These are phyloP conservation scores for Morelia viridis DNA, from an alignment of 2,797 vertebrate species.

Conservation along the genomic window DNA sequence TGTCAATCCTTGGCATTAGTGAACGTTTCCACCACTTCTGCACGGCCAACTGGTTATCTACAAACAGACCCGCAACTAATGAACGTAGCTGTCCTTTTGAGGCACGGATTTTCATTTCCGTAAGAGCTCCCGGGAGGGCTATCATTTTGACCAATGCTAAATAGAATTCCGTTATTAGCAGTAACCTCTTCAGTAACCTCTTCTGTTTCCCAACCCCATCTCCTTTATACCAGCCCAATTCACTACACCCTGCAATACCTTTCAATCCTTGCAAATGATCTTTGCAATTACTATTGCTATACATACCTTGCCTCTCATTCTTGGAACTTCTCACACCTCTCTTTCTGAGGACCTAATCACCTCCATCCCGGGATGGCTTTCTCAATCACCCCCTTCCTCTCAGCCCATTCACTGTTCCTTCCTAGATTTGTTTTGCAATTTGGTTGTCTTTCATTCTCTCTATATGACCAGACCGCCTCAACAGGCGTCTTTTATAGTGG, in stretches of 20 bases:
- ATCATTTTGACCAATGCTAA: background rate
- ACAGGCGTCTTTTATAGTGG: background rate
- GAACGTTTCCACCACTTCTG: slow-evolving; percentile 41
- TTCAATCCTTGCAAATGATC: background rate
- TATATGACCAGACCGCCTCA: background rate
- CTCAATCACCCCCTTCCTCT: background rate
- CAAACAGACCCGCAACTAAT: slow-evolving; percentile 32
- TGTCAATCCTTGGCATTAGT: slow-evolving; percentile 33
- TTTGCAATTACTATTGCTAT: background rate
- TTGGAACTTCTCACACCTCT: background rate
- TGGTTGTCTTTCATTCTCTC: background rate
- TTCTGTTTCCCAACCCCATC: background rate
- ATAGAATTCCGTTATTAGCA: fast-evolving
- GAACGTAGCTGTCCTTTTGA: slow-evolving; percentile 15
- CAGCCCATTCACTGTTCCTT: background rate
- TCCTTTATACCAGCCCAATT: background rate
- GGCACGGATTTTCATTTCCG: background rate
- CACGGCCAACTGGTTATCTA: slow-evolving; percentile 36
- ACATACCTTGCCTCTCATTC: background rate
- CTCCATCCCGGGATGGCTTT: background rate
- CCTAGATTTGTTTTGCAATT: background rate
- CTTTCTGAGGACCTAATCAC: background rate
- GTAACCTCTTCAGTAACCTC: background rate
- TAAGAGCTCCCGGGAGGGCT: slow-evolving; percentile 13
- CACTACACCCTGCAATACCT: background rate